Evolutionary conservation across 2,113 vertebrate genomes (phyloP).

Genomic region (Chunga burmeisteri): DNA sequence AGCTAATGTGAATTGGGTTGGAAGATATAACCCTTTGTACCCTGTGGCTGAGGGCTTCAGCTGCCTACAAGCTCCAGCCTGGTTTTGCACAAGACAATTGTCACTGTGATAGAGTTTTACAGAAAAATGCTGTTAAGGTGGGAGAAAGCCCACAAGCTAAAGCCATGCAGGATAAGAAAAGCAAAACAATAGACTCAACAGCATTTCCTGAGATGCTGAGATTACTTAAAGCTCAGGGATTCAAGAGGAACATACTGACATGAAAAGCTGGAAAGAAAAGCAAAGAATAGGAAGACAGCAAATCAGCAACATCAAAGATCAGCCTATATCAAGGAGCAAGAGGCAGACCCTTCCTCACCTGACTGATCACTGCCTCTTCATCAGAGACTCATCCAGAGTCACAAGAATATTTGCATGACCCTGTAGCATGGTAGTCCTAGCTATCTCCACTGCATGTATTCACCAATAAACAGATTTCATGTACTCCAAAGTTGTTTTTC

Average conservation of each 20-base stretch:
- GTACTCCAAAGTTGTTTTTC: not conserved
- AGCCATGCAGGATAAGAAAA: not conserved
- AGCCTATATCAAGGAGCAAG: not conserved
- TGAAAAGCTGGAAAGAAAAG: not conserved
- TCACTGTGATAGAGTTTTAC: not conserved
- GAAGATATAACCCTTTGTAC: not conserved
- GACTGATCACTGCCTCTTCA: not conserved
- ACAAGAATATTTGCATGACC: not conserved
- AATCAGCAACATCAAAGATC: not conserved
- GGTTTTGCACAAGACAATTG: not conserved
- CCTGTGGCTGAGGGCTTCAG: not conserved
- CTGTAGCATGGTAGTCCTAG: not conserved
- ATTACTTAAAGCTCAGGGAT: not conserved
- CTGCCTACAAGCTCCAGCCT: accelerated
- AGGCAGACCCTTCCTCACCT: not conserved
- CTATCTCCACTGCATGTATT: not conserved
- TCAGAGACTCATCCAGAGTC: not conserved
- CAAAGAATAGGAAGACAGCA: not conserved
- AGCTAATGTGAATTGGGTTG: not conserved
- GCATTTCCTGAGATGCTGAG: not conserved
- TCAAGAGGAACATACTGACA: not conserved
- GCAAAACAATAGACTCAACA: not conserved
- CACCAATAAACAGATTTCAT: not conserved
- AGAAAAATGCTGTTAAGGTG: not conserved
- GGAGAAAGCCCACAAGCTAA: not conserved